Conservation (phyloP, 2,113 vertebrate species). For the Tapirus terrestris region DNA sequence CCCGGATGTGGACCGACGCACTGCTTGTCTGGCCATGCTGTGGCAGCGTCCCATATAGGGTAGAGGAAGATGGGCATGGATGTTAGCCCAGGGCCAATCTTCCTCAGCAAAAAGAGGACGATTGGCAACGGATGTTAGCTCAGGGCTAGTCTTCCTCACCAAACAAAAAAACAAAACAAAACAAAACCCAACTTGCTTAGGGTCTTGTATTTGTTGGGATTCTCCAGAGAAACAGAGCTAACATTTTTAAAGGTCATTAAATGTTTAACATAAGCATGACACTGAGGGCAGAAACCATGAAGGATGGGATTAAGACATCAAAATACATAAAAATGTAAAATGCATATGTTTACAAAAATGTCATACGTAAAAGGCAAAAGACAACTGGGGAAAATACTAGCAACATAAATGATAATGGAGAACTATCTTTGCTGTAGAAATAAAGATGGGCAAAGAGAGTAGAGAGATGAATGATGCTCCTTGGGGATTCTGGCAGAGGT, state of each 20-base stretch:
- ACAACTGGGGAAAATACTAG: neutral
- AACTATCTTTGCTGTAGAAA: neutral
- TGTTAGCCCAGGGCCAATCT: too few species aligned
- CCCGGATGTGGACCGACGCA: too few species aligned
- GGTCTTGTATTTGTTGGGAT: neutral
- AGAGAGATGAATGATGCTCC: neutral
- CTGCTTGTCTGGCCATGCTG: too few species aligned
- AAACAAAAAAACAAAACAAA: too few species aligned
- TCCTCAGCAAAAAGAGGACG: too few species aligned
- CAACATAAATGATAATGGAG: neutral
- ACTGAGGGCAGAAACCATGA: neutral
- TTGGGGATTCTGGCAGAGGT: neutral
- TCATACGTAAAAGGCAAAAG: neutral
- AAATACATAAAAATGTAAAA: neutral
- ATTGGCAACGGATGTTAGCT: too few species aligned
- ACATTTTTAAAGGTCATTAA: neutral
- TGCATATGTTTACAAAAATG: neutral
- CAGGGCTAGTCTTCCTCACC: too few species aligned
- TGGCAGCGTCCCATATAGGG: too few species aligned
- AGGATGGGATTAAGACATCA: neutral
- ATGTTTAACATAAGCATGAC: neutral
- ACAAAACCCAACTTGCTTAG: neutral
- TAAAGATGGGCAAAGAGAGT: neutral
- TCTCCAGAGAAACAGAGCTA: neutral
- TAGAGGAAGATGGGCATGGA: too few species aligned